Evolutionary conservation across 2,888 invertebrate species (phyloP).

Genomic region (Druceiella hillmani): DNA sequence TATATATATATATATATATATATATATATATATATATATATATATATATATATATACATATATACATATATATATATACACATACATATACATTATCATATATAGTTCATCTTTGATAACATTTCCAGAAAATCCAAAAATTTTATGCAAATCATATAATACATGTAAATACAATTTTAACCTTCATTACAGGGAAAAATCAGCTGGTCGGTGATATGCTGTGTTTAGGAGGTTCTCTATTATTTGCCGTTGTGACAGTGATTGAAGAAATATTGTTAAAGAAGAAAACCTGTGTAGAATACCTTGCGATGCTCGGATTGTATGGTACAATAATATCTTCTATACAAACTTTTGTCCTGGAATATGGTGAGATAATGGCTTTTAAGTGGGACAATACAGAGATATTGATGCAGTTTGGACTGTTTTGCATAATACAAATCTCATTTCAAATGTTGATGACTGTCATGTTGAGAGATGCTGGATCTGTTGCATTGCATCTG

Average conservation of each 20-base stretch:
- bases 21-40: too few relatives aligned
- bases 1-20: too few relatives aligned
- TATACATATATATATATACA: too few relatives aligned
- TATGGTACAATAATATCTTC: constrained; percentile 74
- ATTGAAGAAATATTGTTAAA: constrained; percentile 79
- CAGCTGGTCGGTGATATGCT: constrained; percentile 79
- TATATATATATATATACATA: too few relatives aligned
- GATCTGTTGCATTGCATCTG: constrained; percentile 77
- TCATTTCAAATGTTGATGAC: constrained; percentile 72
- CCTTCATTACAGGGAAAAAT: constrained; percentile 63
- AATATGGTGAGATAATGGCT: constrained; percentile 61
- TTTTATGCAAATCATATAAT: too few relatives aligned
- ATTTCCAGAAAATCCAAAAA: too few relatives aligned
- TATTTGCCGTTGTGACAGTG: constrained; percentile 77
- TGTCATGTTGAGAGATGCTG: constrained; percentile 67
- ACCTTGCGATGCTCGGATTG: constrained; percentile 74
- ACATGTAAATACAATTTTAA: neutral
- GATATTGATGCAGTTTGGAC: constrained; percentile 52
- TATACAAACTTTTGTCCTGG: constrained; percentile 72
- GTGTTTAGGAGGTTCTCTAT: constrained; percentile 68
- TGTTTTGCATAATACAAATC: constrained; percentile 68
- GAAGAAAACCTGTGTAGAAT: constrained; percentile 70
- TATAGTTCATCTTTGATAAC: too few relatives aligned
- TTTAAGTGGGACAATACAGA: constrained; percentile 63
- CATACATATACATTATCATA: too few relatives aligned